phyloP scores from a whole-genome alignment of 2,888 invertebrate species.

The Helicoverpa assulta region DNA sequence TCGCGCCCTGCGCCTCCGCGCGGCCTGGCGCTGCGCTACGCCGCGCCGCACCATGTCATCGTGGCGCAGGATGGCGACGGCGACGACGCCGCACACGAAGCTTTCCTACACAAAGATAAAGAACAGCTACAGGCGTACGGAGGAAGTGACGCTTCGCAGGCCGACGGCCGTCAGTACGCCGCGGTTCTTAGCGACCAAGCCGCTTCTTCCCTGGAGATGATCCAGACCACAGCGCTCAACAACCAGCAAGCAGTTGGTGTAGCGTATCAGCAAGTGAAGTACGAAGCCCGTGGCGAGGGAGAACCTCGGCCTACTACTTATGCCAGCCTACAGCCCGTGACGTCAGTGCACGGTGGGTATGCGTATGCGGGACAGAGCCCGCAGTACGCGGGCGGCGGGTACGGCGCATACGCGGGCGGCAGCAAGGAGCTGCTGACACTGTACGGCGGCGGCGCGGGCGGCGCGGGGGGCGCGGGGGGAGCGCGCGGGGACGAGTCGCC shows the following conservation, averaged over 20 bases:
- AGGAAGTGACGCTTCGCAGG: conserved; percentile 54
- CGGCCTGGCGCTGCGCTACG: conserved; percentile 78
- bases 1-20: conserved; percentile 70
- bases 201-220: conserved; percentile 80
- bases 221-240: conserved; percentile 80
- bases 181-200: conserved; percentile 76
- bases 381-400: conserved; percentile 73
- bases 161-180: conserved; percentile 77
- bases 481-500: conserved; percentile 87
- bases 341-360: conserved; percentile 85
- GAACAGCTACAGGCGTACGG: conserved; percentile 74
- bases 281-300: conserved; percentile 83
- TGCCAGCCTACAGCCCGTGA: conserved; percentile 92
- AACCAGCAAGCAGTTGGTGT: conserved; percentile 84
- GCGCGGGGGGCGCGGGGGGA: conserved; percentile 67
- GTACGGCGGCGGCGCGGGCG: conserved; percentile 74
- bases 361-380: conserved; percentile 80
- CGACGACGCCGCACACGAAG: conserved; percentile 76
- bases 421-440: conserved; percentile 75
- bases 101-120: conserved; percentile 79
- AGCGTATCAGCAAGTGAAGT: conserved; percentile 85
- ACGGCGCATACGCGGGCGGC: conserved; percentile 68
- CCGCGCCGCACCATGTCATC: conserved; percentile 80
- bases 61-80: conserved; percentile 77
- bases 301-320: conserved; percentile 88